These are phyloP conservation scores for Megalopta genalis DNA, from an alignment of 1,140 invertebrate species.

Conservation along the genomic window DNA sequence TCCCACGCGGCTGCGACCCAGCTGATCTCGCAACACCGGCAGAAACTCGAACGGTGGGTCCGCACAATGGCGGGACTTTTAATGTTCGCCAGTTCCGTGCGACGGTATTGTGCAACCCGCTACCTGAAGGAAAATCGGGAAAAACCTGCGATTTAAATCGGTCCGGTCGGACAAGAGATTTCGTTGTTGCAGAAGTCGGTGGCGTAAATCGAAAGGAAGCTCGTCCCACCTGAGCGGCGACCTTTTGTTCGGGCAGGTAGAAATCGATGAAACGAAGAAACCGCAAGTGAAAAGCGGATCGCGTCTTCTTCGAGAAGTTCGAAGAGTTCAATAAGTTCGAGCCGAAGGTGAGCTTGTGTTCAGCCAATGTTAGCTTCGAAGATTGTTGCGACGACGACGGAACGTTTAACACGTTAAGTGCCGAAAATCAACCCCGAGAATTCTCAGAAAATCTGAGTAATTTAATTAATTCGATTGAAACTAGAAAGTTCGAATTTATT, in stretches of 20 bases:
- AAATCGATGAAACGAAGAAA: background rate
- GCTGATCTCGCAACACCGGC: background rate
- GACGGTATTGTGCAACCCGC: background rate
- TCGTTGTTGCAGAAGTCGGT: background rate
- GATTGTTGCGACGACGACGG: too few relatives aligned
- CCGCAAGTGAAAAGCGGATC: conserved; percentile 1
- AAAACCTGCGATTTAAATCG: background rate
- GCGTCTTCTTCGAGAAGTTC: background rate
- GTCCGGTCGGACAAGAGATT: background rate
- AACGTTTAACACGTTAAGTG: too few relatives aligned
- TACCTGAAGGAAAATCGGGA: background rate
- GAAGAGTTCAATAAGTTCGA: too few relatives aligned
- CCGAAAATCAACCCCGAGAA: too few relatives aligned
- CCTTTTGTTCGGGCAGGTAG: background rate
- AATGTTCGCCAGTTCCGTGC: background rate
- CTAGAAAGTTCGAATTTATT: too few relatives aligned
- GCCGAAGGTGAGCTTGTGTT: too few relatives aligned
- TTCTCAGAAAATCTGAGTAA: too few relatives aligned
- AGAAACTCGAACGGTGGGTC: background rate
- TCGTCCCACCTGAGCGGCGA: background rate
- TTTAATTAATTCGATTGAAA: too few relatives aligned
- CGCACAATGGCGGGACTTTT: conserved; percentile 1
- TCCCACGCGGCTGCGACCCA: background rate
- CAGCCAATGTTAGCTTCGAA: too few relatives aligned
- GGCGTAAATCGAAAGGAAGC: background rate